Base-by-base conservation (phyloP, 2,113 vertebrate genomes). In the Melanocharis versteri region DNA sequence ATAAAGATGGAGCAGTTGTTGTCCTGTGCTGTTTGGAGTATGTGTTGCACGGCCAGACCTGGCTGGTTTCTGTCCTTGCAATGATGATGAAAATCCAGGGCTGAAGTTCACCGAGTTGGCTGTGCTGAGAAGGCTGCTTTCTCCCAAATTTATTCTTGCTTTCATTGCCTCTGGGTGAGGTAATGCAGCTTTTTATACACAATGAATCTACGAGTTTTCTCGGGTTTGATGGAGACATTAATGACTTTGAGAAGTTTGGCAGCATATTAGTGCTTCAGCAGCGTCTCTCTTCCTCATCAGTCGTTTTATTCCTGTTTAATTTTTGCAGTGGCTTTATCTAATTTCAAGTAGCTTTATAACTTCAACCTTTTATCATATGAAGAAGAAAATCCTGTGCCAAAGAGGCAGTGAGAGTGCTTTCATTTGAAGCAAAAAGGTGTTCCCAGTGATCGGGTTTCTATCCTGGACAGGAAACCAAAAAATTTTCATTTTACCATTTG, bases 151-250 rank as follows among this genome's bases (percentile, higher is more conserved):
- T 92, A 47, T 88, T 90, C 62, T 62, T 83, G 51, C 68, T 93
- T 73, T 94, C 71, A n/a, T 96, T 83, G n/a, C 72, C 92, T 90
- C 60, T 39, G 28, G 76, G 42, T 94, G 92, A 96, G 88, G 90
- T 96, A 78, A 78, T 90, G 51, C 68, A 75, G 78, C 83, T 96
- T 95, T 94, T 96, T 83, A 78, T 89, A 58, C 64, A n/a, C 39
- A 28, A 27, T 8, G 5, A 54, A 51, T 77, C 47, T 62, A 45
- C 1, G 1, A 47, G 35, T 78, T 64, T 80, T 90, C 71, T 86
- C 28, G 23, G 45, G 8, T 86, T 78, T 87, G 64, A 73, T 80
- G 65, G 64, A 83, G 48, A 42, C 73, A 45, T 78, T 35, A 86
- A 56, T 73, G 57, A 56, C 28, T 83, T 72, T 7, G 40, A 26